Evolutionary conservation across 2,113 vertebrate genomes (phyloP), one percentile per base, ranked within the genome.

Genomic region (Anser brachyrhynchus): DNA sequence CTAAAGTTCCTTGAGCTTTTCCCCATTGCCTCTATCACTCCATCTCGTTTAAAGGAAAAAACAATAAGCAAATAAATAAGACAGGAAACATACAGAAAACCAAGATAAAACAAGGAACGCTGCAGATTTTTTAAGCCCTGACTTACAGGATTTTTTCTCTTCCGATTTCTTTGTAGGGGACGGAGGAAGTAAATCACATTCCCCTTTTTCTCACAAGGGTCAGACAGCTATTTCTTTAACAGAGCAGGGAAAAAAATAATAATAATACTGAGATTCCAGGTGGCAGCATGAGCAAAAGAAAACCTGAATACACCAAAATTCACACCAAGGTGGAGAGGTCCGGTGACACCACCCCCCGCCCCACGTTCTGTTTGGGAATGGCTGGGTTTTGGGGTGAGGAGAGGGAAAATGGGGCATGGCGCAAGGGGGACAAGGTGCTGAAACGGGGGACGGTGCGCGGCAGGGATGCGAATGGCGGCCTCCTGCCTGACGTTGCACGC

Each of bases 291-390:
- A 28, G n/a, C 8, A 6, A 69, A 79, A 66, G 31, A 57, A 93
- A 78, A 43, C 7, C 8, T 0, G 4, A 52, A 43, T 43, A 26
- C 10, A 1, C 80, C 51, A 26, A 90, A 89, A 84, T 58, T 77
- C 35, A 3, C 49, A 26, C 33, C 13, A 12, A 61, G 37, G 54
- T 52, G 26, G 12, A 8, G 25, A 77, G 11, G 18, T 59, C 37
- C 29, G 29, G 55, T 41, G 82, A 7, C 0, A 0, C 64, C 72
- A 28, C 29, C 39, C 12, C 0, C 0, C 17, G 28, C 39, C 31
- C 33, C 25, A 22, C 5, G 25, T 73, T 46, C 9, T 0, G 0
- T 4, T 8, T 43, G 58, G 66, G 61, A n/a, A 57, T 22, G 57
- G 82, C 62, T 5, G 22, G 49, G 49, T 37, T 62, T 35, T 62